Conservation (phyloP, 2,797 vertebrate genomes). For the Hirundo rustica region DNA sequence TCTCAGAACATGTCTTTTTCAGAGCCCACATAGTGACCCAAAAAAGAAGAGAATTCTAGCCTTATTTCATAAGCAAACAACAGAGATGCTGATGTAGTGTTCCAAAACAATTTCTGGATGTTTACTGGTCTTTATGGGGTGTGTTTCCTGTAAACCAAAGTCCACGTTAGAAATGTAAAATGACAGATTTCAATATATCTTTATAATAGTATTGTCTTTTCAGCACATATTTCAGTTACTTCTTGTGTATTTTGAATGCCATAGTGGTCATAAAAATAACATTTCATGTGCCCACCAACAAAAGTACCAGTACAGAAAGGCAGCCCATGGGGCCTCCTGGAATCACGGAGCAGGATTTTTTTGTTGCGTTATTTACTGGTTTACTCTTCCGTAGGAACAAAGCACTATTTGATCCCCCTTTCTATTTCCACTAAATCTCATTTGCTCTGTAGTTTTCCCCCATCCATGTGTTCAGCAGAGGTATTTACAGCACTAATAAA, state of each 20-base stretch:
- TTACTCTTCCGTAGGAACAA: slow-evolving; percentile 68
- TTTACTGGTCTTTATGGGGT: background rate
- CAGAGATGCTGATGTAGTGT: background rate
- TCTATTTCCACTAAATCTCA: slow-evolving; percentile 71
- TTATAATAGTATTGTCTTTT: background rate
- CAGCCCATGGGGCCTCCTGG: background rate
- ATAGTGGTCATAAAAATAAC: background rate
- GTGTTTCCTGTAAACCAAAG: background rate
- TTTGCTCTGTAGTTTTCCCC: slow-evolving; percentile 70
- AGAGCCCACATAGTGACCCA: background rate
- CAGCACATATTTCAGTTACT: background rate
- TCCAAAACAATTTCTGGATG: background rate
- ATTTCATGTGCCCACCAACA: background rate
- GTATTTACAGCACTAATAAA: slow-evolving; percentile 68
- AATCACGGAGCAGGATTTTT: slow-evolving; percentile 53
- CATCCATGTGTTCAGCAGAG: slow-evolving; percentile 59
- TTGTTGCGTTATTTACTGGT: slow-evolving; percentile 65
- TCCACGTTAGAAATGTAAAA: background rate
- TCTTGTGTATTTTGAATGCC: background rate
- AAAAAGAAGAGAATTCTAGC: background rate
- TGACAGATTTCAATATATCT: background rate
- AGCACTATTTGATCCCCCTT: slow-evolving; percentile 68
- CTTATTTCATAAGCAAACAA: background rate
- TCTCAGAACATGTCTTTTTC: background rate
- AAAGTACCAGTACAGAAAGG: background rate